These are phyloP conservation scores for Trigoniulus corallinus DNA, from an alignment of 1,140 invertebrate species.

Conservation along the genomic window DNA sequence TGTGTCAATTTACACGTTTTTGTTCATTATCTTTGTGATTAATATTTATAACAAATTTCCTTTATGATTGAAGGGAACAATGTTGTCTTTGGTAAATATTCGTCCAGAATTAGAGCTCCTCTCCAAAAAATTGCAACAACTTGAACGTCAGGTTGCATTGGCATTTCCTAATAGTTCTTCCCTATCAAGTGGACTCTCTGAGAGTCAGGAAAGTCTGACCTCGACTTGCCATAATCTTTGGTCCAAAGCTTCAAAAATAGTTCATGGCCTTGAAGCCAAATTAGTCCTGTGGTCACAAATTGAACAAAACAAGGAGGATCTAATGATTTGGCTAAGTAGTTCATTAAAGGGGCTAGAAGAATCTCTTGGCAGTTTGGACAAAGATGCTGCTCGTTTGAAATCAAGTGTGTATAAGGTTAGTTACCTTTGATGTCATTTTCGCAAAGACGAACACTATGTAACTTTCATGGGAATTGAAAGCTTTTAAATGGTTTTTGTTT, in stretches of 20 bases:
- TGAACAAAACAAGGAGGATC: constrained; percentile 61
- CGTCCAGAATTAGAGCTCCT: too few species aligned
- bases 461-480: neutral
- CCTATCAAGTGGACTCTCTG: too few species aligned
- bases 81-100: too few species aligned
- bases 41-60: too few species aligned
- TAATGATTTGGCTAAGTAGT: constrained; percentile 64
- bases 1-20: too few species aligned
- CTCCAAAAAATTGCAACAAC: too few species aligned
- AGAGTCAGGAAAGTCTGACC: too few species aligned
- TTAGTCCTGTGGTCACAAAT: constrained; percentile 81
- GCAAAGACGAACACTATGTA: neutral
- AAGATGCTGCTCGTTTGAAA: constrained; percentile 54
- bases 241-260: constrained; percentile 37
- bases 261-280: constrained; percentile 68
- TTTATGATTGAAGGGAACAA: too few species aligned
- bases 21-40: too few species aligned
- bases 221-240: neutral
- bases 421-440: neutral
- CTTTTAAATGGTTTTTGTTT: neutral
- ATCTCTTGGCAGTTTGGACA: constrained; percentile 30
- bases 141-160: too few species aligned
- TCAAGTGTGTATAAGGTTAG: constrained; percentile 56
- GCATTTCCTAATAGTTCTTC: too few species aligned
- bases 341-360: constrained; percentile 25